Evolutionary conservation across 2,888 invertebrate species (phyloP), one percentile per base, ranked within the genome.

Genomic region (Callyntrura sp.): DNA sequence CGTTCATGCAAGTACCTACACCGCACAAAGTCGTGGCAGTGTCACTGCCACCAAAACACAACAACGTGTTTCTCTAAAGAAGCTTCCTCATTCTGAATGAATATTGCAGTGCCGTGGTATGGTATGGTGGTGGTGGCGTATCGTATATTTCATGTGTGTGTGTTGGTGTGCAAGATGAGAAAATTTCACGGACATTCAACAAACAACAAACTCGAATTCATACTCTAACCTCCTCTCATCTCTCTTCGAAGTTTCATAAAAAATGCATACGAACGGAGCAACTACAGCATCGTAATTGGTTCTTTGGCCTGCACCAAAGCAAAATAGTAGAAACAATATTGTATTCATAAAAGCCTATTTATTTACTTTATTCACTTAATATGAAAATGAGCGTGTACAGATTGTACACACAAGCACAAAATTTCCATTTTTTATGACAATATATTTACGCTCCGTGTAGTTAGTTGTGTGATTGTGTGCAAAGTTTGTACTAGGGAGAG

Each of bases 161-260:
- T 60, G 60, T 17, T 17, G 55, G 12, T 12, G 28, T 20, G n/a
- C 28, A n/a, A 35, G 28, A 78, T 17, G 14, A 9, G 55, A 57
- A 28, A 73, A 73, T 73, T 57, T 20, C 73, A 85, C 60, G 84
- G 73, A 85, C 48, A 85, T 28, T 68, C 83, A 35, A 35, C 83
- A 76, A 76, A 28, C 78, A 78, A 78, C 57, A 57, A 28, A 28
- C 85, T 85, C 85, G 85, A 85, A 76, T 85, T 76, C 20, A n/a
- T n/a, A 62, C 48, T 76, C 85, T 76, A 85, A 85, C 76, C 85
- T 76, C 62, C 28, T n/a, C 25, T 55, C 55, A 55, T 78, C 35
- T 48, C 73, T 78, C 55, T 78, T 35, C 25, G 28, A 55, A 55
- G 25, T 78, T 28, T 35, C 17, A 14, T 17, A 45, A 45, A 73